These are phyloP conservation scores for Drosophila tani DNA, from an alignment of 1,140 invertebrate genomes.

Conservation along the genomic window DNA sequence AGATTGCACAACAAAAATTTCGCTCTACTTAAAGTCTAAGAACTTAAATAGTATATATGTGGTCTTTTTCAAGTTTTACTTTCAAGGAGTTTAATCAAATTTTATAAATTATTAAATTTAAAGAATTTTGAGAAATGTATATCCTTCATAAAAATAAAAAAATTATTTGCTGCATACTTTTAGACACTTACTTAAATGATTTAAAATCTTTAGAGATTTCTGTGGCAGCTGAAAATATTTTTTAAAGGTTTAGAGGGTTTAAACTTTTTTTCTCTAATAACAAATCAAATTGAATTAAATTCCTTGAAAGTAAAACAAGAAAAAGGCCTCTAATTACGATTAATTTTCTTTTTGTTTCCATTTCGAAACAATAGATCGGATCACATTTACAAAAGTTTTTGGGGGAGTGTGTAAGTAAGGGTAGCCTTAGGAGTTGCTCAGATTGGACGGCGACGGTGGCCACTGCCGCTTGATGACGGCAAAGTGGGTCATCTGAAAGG, in stretches of 20 bases:
- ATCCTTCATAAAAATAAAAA: background rate
- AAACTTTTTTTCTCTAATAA: no score
- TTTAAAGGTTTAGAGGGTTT: no score
- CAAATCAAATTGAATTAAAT: background rate
- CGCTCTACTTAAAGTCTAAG: conserved; percentile 35
- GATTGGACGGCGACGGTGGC: conserved; percentile 74
- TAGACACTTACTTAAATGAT: background rate
- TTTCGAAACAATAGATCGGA: conserved; percentile 44
- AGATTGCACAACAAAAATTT: conserved; percentile 54
- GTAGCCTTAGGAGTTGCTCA: conserved; percentile 64
- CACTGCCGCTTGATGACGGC: conserved; percentile 90
- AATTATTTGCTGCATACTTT: background rate
- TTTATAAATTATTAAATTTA: background rate
- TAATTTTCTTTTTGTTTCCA: conserved; percentile 8
- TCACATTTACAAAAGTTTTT: conserved; percentile 56
- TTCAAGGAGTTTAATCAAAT: background rate
- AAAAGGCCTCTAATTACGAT: background rate
- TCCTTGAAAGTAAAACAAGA: background rate
- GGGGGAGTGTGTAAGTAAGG: background rate
- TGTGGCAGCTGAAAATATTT: background rate
- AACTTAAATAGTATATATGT: conserved; percentile 21
- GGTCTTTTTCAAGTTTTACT: background rate
- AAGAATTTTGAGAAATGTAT: background rate
- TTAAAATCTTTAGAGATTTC: background rate
- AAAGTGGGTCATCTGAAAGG: conserved; percentile 94